Conservation (phyloP, 2,888 invertebrate genomes). For the Dryadula phaetusa region DNA sequence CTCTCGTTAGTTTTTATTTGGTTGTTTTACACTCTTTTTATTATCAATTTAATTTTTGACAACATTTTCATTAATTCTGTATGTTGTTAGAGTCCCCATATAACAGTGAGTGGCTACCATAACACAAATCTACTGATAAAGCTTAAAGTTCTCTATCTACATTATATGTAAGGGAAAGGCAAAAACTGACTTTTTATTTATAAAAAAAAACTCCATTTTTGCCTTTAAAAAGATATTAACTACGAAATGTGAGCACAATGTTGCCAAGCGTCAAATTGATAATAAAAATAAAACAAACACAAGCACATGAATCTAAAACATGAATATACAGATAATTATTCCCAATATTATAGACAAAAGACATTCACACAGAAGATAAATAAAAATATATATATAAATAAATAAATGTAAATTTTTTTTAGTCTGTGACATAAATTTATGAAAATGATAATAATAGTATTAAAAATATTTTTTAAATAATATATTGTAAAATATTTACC, state of each 20-base stretch:
- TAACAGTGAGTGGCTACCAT: slow-evolving; percentile 55
- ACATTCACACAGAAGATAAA: slow-evolving; percentile 24
- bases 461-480: background rate
- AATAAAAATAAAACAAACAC: slow-evolving; percentile 81
- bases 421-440: slow-evolving; percentile 9
- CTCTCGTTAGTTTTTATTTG: slow-evolving; percentile 53
- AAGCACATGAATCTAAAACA: slow-evolving; percentile 71
- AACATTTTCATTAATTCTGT: slow-evolving; percentile 62
- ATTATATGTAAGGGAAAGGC: slow-evolving; percentile 64
- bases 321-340: slow-evolving; percentile 44
- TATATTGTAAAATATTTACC: slow-evolving; percentile 7
- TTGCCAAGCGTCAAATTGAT: slow-evolving; percentile 85
- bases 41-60: slow-evolving; percentile 82
- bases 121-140: slow-evolving; percentile 76
- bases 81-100: slow-evolving; percentile 47
- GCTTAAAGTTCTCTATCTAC: slow-evolving; percentile 76
- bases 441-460: slow-evolving; percentile 3
- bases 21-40: slow-evolving; percentile 58
- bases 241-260: slow-evolving; percentile 78
- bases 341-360: slow-evolving; percentile 46
- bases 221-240: slow-evolving; percentile 61
- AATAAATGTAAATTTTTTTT: slow-evolving; percentile 12
- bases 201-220: slow-evolving; percentile 66
- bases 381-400: slow-evolving; percentile 11
- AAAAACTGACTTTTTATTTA: slow-evolving; percentile 65